phyloP scores from a whole-genome alignment of 2,797 vertebrate genomes.

The Phrynocephalus forsythii region DNA sequence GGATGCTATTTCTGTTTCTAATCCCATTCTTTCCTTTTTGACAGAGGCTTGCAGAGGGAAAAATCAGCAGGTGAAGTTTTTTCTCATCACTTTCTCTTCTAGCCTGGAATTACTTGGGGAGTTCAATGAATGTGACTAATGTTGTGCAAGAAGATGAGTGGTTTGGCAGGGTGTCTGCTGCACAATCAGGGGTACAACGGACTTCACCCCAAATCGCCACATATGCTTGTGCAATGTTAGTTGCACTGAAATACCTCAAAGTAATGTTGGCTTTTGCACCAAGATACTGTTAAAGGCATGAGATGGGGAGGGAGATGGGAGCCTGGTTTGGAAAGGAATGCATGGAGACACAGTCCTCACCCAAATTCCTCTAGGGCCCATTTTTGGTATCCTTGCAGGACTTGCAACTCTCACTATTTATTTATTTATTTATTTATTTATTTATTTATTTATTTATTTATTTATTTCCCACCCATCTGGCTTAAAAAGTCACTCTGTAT shows the following conservation, averaged over 20 bases:
- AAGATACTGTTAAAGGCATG: background rate
- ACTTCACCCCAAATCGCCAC: background rate
- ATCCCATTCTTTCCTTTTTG: background rate
- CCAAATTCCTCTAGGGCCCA: background rate
- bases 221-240: background rate
- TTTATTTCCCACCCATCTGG: too few species aligned
- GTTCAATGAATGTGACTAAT: too few species aligned
- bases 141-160: too few species aligned
- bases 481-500: too few species aligned
- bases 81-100: background rate
- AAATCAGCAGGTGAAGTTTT: background rate
- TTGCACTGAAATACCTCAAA: too few species aligned
- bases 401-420: too few species aligned
- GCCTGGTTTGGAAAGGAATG: background rate
- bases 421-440: background rate
- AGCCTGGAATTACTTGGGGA: background rate
- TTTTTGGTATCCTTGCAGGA: background rate
- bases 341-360: too few species aligned
- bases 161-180: too few species aligned
- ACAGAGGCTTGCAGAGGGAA: background rate
- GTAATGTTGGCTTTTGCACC: background rate
- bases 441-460: too few species aligned
- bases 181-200: too few species aligned
- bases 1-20: constrained; percentile 11
- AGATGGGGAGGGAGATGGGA: too few species aligned